Base-by-base conservation (phyloP, 2,797 vertebrate genomes). In the Pelochelys cantorii region DNA sequence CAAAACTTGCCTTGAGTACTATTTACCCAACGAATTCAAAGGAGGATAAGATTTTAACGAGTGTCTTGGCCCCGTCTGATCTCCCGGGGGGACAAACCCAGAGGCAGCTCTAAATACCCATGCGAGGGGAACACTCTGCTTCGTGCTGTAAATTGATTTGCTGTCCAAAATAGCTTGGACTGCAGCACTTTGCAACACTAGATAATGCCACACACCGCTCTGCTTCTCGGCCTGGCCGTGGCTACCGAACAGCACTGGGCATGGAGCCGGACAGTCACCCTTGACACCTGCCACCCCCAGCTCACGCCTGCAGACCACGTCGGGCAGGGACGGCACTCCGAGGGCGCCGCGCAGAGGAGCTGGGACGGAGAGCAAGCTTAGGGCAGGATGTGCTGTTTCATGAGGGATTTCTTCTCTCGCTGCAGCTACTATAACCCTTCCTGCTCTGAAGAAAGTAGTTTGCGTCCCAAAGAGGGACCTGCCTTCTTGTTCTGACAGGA, bases 351-450 rank as follows among this genome's bases (percentile, higher is more conserved):
- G 42, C 42, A 59, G 71, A 83, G 37, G 79, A 86, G 57, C 79
- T 62, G 60, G 54, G 0, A 1, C 29, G 13, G 29, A 85, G 37
- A 52, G n/a, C 48, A 84, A 79, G 86, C 57, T 79, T 85, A 83
- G 81, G 57, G 81, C 22, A 91, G 22, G 53, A 81, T 7, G 25
- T 1, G 20, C 48, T 23, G 60, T 57, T 87, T 92, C 88, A 91
- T 9, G 42, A 48, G 94, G 95, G 97, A 97, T 95, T 92, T 88
- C 85, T 83, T 96, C 95, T 92, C 89, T 94, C 90, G 89, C 92
- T 92, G 89, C 85, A 95, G 92, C 92, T 94, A 83, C 95, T 92
- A 82, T 55, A 92, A 92, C 79, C 48, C 79, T 53, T 93, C 87
- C 88, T 85, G 95, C 96, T 95, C 90, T 94, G 94, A 93, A 89